Base-by-base conservation (phyloP, 2,888 invertebrate species). In the Hyalella azteca region DNA sequence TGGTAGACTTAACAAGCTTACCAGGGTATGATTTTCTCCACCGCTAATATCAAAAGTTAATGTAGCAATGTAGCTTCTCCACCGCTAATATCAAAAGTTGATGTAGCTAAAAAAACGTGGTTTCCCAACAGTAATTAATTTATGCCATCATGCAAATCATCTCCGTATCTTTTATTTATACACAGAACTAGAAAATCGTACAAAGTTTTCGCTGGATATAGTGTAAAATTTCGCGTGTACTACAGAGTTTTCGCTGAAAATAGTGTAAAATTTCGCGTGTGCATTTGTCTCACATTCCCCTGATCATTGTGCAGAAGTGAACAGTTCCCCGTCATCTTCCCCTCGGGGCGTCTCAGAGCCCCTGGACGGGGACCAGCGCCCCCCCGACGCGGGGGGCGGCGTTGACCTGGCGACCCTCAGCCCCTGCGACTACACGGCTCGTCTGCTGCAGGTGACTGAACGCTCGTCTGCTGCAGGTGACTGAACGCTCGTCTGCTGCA, bases 341-440 rank as follows among this genome's bases (percentile, higher is more conserved):
- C 66, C 66, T n/a, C 32, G 66, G 7, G 66, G 66, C 9, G 36
- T 66, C 29, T 66, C 66, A 11, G 66, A 66, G 36, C 66, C 66
- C 36, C 29, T 36, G 32, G 66, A 66, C 29, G 66, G 36, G 39
- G 66, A 66, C 36, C 11, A 36, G 66, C 66, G 36, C 13, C 66
- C 66, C 19, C 36, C 32, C 36, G 54, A 22, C 7, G 66, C 36
- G 1, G 36, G 36, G 29, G 66, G 66, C 39, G 66, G 66, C 39
- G 36, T 19, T 11, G 66, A 66, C 3, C 36, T 66, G 13, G 66
- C 29, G 1, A 15, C n/a, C 66, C n/a, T 66, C 15, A 36, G 36
- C 66, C 36, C 66, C 32, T 66, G 66, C 26, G 66, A 66, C 66
- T 66, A 66, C 66, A 19, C 66, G 36, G 36, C 66, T 32, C 66